Evolutionary conservation across 2,888 invertebrate species (phyloP), one percentile per base, ranked within the genome.

Genomic region (Pterobdella sp.): DNA sequence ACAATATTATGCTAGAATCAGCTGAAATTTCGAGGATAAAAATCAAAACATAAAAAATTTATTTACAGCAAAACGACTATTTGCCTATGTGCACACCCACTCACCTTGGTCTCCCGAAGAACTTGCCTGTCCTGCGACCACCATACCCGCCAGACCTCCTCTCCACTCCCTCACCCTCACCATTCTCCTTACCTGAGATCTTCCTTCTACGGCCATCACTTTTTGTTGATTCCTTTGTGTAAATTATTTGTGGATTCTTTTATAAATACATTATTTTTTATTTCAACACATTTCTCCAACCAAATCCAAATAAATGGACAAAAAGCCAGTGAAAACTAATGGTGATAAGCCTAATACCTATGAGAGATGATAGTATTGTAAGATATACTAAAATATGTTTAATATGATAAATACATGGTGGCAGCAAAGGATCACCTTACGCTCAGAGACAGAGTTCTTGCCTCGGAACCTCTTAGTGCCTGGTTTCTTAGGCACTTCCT

Each of bases 111-210:
- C 52, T 49, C 14, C 52, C 52, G n/a, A 49, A 49, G 52, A 49
- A 49, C n/a, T 18, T 49, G 14, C 35, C 26, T 42, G n/a, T 22
- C 63, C 63, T 63, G 14, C 65, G 14, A 22, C 26, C 60, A 4
- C 60, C 60, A n/a, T n/a, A n/a, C n/a, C n/a, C n/a, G n/a, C n/a
- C n/a, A n/a, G n/a, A n/a, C n/a, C 66, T 34, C 52, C 68, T 36
- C 36, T 36, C 36, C 36, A 22, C 7, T n/a, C 26, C 42, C 52
- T 71, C 63, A n/a, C 60, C 31, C 26, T 71, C 35, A n/a, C 60
- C 35, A 34, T 42, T 36, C 35, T 56, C 63, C 56, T 71, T 42
- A n/a, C 26, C 10, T 63, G 52, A 63, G 26, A 35, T 10, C 35
- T 65, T 65, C 35, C 65, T 32, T 31, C 35, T 65, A 14, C 65